Base-by-base conservation (phyloP, 1,140 invertebrate genomes). In the Eueides isabella region DNA sequence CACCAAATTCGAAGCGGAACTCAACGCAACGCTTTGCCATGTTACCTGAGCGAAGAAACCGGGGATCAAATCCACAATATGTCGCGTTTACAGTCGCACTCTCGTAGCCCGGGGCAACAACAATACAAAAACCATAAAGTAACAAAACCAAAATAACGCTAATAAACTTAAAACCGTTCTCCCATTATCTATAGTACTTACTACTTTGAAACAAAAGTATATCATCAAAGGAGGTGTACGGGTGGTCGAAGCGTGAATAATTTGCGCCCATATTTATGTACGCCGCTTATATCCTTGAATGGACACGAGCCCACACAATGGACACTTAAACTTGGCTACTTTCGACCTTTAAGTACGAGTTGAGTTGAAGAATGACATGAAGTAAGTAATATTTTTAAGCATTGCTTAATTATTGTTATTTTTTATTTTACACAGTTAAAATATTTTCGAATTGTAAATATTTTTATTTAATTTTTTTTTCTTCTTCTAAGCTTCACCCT, bases 301-400 rank as follows among this genome's bases (percentile, higher is more conserved):
- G 64, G 31, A 26, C 44, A 23, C 44, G 62, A 29, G 48, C 38
- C 71, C 23, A 38, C 31, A 72, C 71, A 72, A 72, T 72, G 71
- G 71, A 28, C 63, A 61, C 35, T 72, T 64, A 72, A 64, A 26
- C 63, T 6, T 11, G 23, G 66, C 12, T 55, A 69, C n/a, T 65
- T 48, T 28, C 48, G 48, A 26, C 1, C 48, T 26, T 2, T 7
- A 12, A 23, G 11, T 55, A 23, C 23, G 1, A 11, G 19, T 55
- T 23, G 1, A 11, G 19, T 9, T 55, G 16, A 44, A 44, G 41
- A 72, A 19, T 31, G 28, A 7, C 67, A 61, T 62, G 0, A 41
- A 44, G 14, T 16, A n/a, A 19, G 28, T 19, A 44, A 61, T 62
- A 0, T 3, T 28, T 1, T 6, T 62, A 29, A 30, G 7, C 16